Percentiles rank a stretch among this genome's conserved stretches.
Conservation (phyloP, 2,797 vertebrate genomes). For the Urocyon cinereoargenteus region DNA sequence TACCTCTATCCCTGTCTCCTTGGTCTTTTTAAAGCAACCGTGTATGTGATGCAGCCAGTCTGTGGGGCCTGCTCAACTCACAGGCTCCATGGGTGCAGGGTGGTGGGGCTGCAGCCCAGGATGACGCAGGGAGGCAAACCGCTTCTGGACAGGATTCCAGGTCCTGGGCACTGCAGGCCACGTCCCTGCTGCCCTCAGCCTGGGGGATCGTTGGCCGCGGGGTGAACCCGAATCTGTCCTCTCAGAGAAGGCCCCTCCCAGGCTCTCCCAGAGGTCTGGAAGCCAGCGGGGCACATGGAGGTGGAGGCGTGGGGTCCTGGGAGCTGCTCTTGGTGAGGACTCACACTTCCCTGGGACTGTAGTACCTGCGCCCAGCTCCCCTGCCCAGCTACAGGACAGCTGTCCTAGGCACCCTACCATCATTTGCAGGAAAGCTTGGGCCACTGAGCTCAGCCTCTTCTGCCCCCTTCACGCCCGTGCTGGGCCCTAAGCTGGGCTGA, state of each 20-base stretch:
- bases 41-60: neutral
- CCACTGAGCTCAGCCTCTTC: neutral
- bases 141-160: too few relatives aligned
- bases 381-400: neutral
- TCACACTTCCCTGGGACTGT: neutral
- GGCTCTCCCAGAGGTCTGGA: neutral
- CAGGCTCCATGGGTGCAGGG: too few relatives aligned
- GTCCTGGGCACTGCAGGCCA: too few relatives aligned
- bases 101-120: too few relatives aligned
- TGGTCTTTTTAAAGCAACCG: neutral
- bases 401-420: neutral
- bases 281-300: neutral
- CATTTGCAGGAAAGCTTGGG: neutral
- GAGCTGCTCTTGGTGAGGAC: neutral
- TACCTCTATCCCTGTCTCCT: neutral
- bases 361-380: neutral
- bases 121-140: too few relatives aligned
- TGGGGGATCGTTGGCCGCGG: fast-evolving
- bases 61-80: neutral
- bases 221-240: neutral
- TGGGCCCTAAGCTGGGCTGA: neutral
- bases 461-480: neutral
- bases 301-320: fast-evolving
- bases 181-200: neutral
- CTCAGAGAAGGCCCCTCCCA: too few relatives aligned